A percentile compares a stretch with the other conserved stretches of the same genome.
Evolutionary conservation across 2,797 vertebrate genomes (phyloP).

Genomic region (Otolemur crassicaudatus): DNA sequence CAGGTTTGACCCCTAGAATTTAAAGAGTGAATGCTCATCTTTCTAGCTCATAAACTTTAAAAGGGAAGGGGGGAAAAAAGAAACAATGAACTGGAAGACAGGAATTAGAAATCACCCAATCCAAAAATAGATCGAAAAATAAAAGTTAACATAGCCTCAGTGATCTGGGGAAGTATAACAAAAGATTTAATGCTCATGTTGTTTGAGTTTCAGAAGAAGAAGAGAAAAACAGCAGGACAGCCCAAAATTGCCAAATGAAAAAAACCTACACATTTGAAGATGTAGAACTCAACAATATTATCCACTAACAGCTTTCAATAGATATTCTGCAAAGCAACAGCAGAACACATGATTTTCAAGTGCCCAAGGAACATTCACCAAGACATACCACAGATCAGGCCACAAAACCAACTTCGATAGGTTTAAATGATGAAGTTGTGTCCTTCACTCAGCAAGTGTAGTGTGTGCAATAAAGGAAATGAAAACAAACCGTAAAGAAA

Average conservation of each 20-base stretch:
- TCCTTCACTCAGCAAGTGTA: too few species aligned
- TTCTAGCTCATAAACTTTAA: not conserved
- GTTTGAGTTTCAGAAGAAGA: not conserved
- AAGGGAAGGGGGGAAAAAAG: not conserved
- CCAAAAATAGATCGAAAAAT: not conserved
- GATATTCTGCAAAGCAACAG: not conserved
- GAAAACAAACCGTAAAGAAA: too few species aligned
- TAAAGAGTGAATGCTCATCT: not conserved
- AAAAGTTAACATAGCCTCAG: not conserved
- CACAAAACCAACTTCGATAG: not conserved
- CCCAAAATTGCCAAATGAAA: not conserved
- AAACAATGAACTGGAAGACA: not conserved
- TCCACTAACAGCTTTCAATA: not conserved
- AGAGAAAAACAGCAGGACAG: not conserved
- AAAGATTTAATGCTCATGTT: not conserved
- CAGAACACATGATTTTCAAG: not conserved
- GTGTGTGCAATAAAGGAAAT: too few species aligned
- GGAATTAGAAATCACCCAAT: not conserved
- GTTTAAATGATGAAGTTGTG: too few species aligned
- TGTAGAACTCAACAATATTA: not conserved
- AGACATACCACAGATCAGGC: fast-evolving
- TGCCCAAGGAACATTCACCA: not conserved
- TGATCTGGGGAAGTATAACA: not conserved
- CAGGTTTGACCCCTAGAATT: not conserved
- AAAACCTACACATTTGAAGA: not conserved